These are phyloP conservation scores for Exaiptasia diaphana DNA, from an alignment of 64 coral and sea anemone species.

Conservation along the genomic window DNA sequence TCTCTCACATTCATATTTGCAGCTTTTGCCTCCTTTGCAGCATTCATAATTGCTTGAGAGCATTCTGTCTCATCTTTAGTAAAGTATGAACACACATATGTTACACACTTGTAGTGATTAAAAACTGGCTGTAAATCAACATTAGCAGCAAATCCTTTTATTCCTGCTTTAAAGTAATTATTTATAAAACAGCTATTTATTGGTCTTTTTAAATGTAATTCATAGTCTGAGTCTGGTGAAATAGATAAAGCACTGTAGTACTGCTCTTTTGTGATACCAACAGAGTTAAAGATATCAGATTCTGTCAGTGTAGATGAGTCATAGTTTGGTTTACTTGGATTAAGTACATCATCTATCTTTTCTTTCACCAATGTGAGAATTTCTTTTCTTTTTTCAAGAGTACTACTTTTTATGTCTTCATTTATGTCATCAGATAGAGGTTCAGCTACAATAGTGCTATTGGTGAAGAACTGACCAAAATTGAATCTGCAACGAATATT, in stretches of 20 bases:
- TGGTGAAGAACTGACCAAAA: constrained; percentile 20
- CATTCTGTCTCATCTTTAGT: constrained; percentile 46
- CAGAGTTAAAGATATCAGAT: constrained; percentile 23
- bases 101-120: constrained; percentile 52
- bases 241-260: constrained; percentile 61
- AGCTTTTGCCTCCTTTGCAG: constrained; percentile 36
- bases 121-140: constrained; percentile 46
- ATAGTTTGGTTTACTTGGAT: constrained; percentile 45
- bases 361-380: constrained; percentile 27
- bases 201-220: constrained; percentile 48
- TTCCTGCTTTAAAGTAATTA: constrained; percentile 52
- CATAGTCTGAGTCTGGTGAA: constrained; percentile 24
- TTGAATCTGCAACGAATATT: constrained; percentile 16
- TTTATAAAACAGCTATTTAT: constrained; percentile 61
- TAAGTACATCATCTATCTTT: constrained; percentile 38
- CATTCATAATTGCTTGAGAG: constrained; percentile 30
- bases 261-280: constrained; percentile 26
- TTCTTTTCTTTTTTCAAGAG: constrained; percentile 32
- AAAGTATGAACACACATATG: constrained; percentile 49
- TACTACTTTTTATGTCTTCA: constrained; percentile 29
- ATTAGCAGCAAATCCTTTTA: constrained; percentile 52
- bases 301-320: constrained; percentile 13
- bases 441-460: constrained; percentile 22
- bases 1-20: constrained; percentile 24
- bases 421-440: constrained; percentile 27